Base-by-base conservation (phyloP, 2,797 vertebrate species). In the Apogon talboti region DNA sequence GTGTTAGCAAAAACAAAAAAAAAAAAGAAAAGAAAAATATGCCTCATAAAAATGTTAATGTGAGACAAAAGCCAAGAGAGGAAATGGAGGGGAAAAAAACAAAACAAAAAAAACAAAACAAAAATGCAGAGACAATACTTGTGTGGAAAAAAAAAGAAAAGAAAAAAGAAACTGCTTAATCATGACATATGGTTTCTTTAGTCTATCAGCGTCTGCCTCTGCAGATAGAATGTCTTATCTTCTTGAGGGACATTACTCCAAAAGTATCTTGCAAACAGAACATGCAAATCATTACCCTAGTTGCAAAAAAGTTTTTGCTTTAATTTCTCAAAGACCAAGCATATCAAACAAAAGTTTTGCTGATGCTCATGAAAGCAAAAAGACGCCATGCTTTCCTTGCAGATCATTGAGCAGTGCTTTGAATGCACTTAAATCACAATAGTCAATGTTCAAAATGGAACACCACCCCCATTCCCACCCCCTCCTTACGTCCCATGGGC, bases 301-400 rank as follows among this genome's bases (percentile, higher is more conserved):
- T 54, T 65, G 14, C 33, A 16, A 55, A 68, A 63, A 67, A 72
- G 52, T 51, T 65, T 30, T 13, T n/a, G 11, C 41, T 48, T 13
- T 51, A 42, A 55, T 69, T 71, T 78, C 46, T 76, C 55, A 41
- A 58, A 71, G 51, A 13, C 1, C 7, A 10, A 7, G 13, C 55
- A 61, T 19, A 66, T 78, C 58, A 76, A 66, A 67, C 15, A 3
- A 16, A 78, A 71, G 49, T 79, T 77, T 53, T 56, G 60, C 71
- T 54, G 9, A 41, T 0, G 12, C 48, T 66, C 47, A 0, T 3
- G 41, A 33, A 33, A 60, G 69, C 66, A 59, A 57, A 68, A 56
- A 72, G 18, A 45, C 54, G 14, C 35, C 15, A 7, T 42, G 60
- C 45, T 41, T 48, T 28, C 47, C 49, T 72, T 52, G 55, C 37